phyloP scores from a whole-genome alignment of 2,113 vertebrate species.

The Galbula dea region DNA sequence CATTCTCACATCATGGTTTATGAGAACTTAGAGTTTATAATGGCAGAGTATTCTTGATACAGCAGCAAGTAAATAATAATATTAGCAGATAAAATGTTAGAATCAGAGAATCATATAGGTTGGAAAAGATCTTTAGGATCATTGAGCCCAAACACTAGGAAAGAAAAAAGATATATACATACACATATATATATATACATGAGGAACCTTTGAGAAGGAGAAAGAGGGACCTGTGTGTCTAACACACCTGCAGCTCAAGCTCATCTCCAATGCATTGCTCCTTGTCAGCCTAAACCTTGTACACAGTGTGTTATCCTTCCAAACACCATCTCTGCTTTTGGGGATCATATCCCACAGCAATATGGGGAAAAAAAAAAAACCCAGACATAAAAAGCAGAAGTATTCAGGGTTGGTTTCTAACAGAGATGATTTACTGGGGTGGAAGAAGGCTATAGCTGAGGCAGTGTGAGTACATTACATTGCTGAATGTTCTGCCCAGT shows the following conservation, averaged over 20 bases:
- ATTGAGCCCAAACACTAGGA: background rate
- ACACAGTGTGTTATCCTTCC: background rate
- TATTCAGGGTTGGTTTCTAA: background rate
- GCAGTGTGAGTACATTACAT: fast-evolving
- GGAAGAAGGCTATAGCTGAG: background rate
- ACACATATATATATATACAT: no score
- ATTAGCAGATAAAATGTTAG: background rate
- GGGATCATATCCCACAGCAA: background rate
- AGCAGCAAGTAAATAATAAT: background rate
- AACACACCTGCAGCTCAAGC: background rate
- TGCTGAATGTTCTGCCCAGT: background rate
- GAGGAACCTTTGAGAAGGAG: background rate
- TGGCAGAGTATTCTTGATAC: background rate
- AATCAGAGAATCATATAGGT: no score
- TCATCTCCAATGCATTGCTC: background rate
- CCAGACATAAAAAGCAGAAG: background rate
- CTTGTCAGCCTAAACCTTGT: background rate
- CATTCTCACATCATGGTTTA: background rate
- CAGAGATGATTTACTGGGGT: background rate
- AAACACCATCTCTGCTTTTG: background rate
- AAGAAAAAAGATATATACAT: background rate
- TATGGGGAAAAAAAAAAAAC: no score
- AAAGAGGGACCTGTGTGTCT: background rate
- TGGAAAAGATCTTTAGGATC: no score
- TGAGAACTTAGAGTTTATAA: background rate